Evolutionary conservation across 2,113 vertebrate genomes (phyloP).

Genomic region (Spea multiplicata): DNA sequence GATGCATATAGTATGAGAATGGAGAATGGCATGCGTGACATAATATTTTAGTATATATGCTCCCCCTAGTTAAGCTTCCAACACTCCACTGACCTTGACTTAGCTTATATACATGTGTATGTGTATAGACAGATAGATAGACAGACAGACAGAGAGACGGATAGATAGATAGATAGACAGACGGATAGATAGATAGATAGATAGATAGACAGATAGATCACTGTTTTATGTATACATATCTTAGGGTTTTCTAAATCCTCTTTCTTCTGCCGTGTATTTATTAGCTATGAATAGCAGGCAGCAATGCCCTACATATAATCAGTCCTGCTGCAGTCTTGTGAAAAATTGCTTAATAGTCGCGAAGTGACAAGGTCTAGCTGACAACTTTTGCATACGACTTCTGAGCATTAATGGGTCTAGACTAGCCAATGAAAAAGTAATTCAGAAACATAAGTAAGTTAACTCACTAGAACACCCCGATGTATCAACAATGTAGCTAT

Average conservation of each 20-base stretch:
- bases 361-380: background rate
- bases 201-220: background rate
- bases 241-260: background rate
- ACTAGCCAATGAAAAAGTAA: background rate
- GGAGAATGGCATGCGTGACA: too few relatives aligned
- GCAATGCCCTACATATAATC: background rate
- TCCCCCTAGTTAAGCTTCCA: too few relatives aligned
- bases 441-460: constrained; percentile 2
- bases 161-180: too few relatives aligned
- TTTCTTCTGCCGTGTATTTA: background rate
- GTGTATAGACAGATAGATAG: too few relatives aligned
- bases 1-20: too few relatives aligned
- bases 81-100: background rate
- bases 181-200: too few relatives aligned
- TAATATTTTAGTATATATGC: too few relatives aligned
- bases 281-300: background rate
- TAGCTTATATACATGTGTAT: background rate
- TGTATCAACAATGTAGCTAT: background rate
- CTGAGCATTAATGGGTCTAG: constrained; percentile 1
- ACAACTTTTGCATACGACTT: background rate
- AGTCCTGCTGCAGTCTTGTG: background rate
- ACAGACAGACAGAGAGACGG: too few relatives aligned
- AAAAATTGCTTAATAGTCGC: constrained; percentile 4
- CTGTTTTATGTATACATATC: background rate
- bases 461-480: background rate